These are phyloP conservation scores for Sebastolobus altivelis DNA, from an alignment of 2,797 vertebrate genomes.

Conservation along the genomic window DNA sequence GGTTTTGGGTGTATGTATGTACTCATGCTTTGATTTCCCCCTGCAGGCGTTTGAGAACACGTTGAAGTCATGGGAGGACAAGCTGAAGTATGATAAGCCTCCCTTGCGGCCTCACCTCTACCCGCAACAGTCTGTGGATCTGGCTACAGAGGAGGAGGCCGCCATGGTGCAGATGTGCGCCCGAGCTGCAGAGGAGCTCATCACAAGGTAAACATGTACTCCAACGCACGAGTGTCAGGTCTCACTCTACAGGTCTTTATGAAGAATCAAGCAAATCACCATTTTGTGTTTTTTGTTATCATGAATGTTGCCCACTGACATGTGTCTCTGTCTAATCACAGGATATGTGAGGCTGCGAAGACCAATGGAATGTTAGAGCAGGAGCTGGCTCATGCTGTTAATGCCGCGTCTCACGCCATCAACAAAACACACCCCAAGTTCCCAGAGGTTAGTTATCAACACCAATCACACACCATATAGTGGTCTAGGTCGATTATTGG, in stretches of 20 bases:
- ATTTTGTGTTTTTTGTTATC: neutral
- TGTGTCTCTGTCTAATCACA: conserved; percentile 66
- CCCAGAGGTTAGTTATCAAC: conserved; percentile 89
- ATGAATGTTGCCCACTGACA: neutral
- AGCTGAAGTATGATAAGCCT: conserved; percentile 94
- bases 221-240: neutral
- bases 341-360: conserved; percentile 97
- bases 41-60: conserved; percentile 97
- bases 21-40: neutral
- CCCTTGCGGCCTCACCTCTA: conserved; percentile 93
- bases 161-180: conserved; percentile 92
- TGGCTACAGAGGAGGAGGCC: conserved; percentile 93
- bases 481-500: accelerated
- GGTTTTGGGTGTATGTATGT: neutral
- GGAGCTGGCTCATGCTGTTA: conserved; percentile 97
- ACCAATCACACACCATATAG: accelerated
- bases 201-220: conserved; percentile 87
- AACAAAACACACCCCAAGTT: conserved; percentile 97
- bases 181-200: conserved; percentile 95
- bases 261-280: neutral
- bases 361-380: conserved; percentile 94
- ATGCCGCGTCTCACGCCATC: conserved; percentile 96
- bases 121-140: conserved; percentile 93
- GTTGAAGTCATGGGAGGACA: conserved; percentile 98
- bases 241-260: neutral